Percentiles rank a stretch among this genome's conserved stretches.
Conservation (phyloP, 1,140 invertebrate species). For the Achatina immaculata region DNA sequence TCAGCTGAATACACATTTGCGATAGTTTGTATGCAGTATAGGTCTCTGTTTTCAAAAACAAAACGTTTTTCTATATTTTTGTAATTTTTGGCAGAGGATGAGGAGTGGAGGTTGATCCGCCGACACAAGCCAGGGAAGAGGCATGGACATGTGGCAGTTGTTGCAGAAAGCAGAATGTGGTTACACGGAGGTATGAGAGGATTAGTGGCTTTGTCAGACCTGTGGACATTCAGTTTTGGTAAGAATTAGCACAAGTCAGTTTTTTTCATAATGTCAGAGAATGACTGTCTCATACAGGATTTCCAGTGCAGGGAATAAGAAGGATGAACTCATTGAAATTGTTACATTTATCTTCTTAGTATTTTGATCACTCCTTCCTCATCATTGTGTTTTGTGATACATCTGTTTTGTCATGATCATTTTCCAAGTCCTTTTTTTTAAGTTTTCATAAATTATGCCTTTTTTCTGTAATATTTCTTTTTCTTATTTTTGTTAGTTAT, state of each 20-base stretch:
- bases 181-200: slow-evolving; percentile 92
- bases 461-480: no score
- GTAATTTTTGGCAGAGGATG: slow-evolving; percentile 65
- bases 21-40: no score
- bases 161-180: slow-evolving; percentile 85
- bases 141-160: slow-evolving; percentile 87
- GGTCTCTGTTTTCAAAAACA: no score
- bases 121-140: slow-evolving; percentile 77
- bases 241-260: slow-evolving; percentile 48
- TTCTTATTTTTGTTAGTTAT: no score
- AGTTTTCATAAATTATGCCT: no score
- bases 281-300: slow-evolving; percentile 4
- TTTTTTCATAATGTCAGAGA: not conserved
- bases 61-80: no score
- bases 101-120: slow-evolving; percentile 67
- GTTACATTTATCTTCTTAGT: not conserved
- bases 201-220: slow-evolving; percentile 83
- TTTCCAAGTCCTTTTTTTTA: no score
- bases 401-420: no score
- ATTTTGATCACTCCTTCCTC: slow-evolving; percentile 10
- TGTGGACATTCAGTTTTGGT: slow-evolving; percentile 87
- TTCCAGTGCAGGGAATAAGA: not conserved
- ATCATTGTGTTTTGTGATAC: no score
- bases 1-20: no score
- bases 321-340: not conserved